Conservation (phyloP, 2,113 vertebrate species). For the Naja naja region DNA sequence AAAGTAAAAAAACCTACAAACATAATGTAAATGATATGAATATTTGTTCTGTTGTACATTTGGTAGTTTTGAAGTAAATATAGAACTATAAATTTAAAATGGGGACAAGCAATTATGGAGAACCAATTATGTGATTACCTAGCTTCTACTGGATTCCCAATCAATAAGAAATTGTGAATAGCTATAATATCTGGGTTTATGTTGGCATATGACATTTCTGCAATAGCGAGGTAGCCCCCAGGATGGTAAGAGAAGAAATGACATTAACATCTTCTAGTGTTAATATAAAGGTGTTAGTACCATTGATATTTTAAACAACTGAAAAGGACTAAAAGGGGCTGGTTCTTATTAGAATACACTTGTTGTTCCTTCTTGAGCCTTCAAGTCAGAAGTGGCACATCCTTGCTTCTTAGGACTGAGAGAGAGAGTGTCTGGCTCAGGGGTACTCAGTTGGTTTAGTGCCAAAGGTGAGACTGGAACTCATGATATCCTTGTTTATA, state of each 20-base stretch:
- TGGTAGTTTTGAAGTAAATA: neutral
- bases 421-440: neutral
- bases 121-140: neutral
- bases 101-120: neutral
- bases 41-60: neutral
- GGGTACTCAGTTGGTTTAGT: neutral
- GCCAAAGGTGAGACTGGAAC: neutral
- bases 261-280: neutral
- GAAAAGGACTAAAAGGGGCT: neutral
- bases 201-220: neutral
- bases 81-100: neutral
- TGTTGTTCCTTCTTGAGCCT: neutral
- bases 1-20: neutral
- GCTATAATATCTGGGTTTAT: neutral
- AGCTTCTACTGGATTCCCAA: neutral
- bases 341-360: neutral
- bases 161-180: neutral
- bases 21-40: neutral
- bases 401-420: neutral
- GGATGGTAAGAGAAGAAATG: neutral
- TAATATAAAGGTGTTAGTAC: neutral
- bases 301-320: neutral
- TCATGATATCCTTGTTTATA: neutral
- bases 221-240: neutral
- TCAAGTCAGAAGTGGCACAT: neutral